Evolutionary conservation across 1,140 invertebrate genomes (phyloP).

Genomic region (Drosophila varians): DNA sequence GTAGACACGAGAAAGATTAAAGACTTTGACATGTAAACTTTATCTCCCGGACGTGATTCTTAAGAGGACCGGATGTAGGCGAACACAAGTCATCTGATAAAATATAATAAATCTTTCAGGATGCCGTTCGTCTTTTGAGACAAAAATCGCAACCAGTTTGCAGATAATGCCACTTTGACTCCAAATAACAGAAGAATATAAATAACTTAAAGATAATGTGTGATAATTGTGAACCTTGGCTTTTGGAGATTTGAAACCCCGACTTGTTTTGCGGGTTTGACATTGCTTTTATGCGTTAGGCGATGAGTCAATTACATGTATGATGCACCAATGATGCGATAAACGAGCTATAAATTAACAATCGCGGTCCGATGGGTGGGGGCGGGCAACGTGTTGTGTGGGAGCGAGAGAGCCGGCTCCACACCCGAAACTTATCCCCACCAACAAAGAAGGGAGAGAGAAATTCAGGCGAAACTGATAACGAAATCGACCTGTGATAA

Average conservation of each 20-base stretch:
- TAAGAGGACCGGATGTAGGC: slow-evolving; percentile 10
- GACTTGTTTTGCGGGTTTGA: background rate
- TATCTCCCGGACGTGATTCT: background rate
- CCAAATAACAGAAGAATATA: slow-evolving; percentile 3
- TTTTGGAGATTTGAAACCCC: background rate
- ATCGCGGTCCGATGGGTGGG: slow-evolving; percentile 8
- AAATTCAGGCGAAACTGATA: slow-evolving; percentile 48
- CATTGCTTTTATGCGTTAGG: background rate
- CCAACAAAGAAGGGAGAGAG: slow-evolving; percentile 3
- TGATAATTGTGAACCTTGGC: too few species aligned
- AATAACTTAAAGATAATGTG: background rate
- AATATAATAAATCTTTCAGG: slow-evolving; percentile 46
- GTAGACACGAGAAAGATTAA: slow-evolving; percentile 21
- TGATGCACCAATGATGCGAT: slow-evolving; percentile 66
- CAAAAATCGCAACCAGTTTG: slow-evolving; percentile 17
- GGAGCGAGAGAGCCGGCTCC: slow-evolving; percentile 21
- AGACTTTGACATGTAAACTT: slow-evolving; percentile 11
- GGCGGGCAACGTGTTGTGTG: slow-evolving; percentile 9
- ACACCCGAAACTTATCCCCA: slow-evolving; percentile 49
- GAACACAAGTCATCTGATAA: slow-evolving; percentile 57
- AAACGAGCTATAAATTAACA: slow-evolving; percentile 68
- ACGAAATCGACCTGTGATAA: slow-evolving; percentile 59
- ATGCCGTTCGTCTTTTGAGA: slow-evolving; percentile 57
- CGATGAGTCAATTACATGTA: slow-evolving; percentile 57
- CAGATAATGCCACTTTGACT: slow-evolving; percentile 45